Base-by-base conservation (phyloP, 2,113 vertebrate genomes). In the Amphilophus citrinellus region DNA sequence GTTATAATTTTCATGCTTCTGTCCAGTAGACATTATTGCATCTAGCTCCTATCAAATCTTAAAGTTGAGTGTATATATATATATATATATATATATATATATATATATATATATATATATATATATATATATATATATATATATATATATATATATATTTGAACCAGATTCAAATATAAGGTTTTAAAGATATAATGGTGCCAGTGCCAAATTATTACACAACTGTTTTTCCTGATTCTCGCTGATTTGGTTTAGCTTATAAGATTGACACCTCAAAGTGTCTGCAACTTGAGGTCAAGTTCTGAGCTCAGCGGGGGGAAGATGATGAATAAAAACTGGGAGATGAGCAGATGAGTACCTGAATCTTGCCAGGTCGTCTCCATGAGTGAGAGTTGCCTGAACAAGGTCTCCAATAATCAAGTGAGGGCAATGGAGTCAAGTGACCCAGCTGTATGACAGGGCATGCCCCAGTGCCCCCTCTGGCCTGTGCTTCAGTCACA, bases 371-470 rank as follows among this genome's bases (percentile, higher is more conserved):
- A 63, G 68, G 68, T 85, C 80, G 20, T 84, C n/a, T 80, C 58
- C 58, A 77, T 86, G 90, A 90, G 86, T 84, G 87, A 85, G 78
- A 85, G 81, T 30, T 83, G 87, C 77, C 77, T 71, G 80, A 61
- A 80, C 84, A 75, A 92, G 91, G 84, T 86, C 90, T 89, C 77
- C 39, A 50, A 92, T 93, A 94, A 95, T 95, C 95, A 93, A 87
- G 91, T 80, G 68, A 93, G 94, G 94, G 91, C 88, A 95, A 95
- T 95, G 87, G 93, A 95, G 94, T 95, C 86, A 91, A 91, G 91
- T 93, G 96, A 96, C 95, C 95, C 85, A 81, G 80, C 91, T 79
- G 93, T 91, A 91, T 92, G 93, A 94, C 79, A 88, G 94, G 94
- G 91, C 87, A 89, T 63, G 93, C 89, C 92, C 87, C 62, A 17